Evolutionary conservation across 1,140 invertebrate species (phyloP).

Genomic region (Tetramorium parvispinum): DNA sequence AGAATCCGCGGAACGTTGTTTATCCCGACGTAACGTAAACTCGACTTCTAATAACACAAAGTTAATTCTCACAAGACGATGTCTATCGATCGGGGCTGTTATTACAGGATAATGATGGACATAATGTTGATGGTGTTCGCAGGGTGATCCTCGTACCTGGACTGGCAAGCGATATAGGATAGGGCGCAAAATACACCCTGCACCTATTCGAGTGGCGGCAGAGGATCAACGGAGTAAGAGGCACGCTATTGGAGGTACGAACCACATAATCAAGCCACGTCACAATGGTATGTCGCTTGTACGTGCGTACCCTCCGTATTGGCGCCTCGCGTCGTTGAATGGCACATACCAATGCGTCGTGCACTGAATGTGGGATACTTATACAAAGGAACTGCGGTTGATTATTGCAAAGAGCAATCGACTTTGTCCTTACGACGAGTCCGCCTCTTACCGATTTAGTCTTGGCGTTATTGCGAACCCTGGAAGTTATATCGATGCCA

Average conservation of each 20-base stretch:
- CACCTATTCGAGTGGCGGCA: not conserved
- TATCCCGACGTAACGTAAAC: conserved; percentile 23
- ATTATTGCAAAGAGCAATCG: conserved; percentile 67
- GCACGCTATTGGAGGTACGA: conserved; percentile 38
- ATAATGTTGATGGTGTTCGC: conserved; percentile 56
- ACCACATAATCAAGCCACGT: conserved; percentile 72
- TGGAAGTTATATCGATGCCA: not conserved
- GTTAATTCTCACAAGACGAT: conserved; percentile 34
- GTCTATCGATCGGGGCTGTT: conserved; percentile 52
- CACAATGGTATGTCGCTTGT: conserved; percentile 71
- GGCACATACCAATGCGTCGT: conserved; percentile 57
- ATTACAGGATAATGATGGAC: conserved; percentile 61
- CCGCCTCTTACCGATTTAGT: conserved; percentile 1
- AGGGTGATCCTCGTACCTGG: conserved; percentile 6
- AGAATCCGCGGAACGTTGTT: conserved; percentile 19
- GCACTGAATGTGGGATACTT: conserved; percentile 55
- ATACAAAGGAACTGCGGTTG: conserved; percentile 59
- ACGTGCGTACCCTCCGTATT: conserved; percentile 55
- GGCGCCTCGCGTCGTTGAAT: conserved; percentile 55
- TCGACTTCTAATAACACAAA: conserved; percentile 49
- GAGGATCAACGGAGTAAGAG: conserved; percentile 28
- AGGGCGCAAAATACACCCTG: conserved; percentile 38
- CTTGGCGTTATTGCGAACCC: conserved; percentile 16
- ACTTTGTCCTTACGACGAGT: conserved; percentile 10
- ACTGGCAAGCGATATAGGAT: conserved; percentile 47